Evolutionary conservation across 2,888 invertebrate genomes (phyloP).

Genomic region (Agriotes lineatus): DNA sequence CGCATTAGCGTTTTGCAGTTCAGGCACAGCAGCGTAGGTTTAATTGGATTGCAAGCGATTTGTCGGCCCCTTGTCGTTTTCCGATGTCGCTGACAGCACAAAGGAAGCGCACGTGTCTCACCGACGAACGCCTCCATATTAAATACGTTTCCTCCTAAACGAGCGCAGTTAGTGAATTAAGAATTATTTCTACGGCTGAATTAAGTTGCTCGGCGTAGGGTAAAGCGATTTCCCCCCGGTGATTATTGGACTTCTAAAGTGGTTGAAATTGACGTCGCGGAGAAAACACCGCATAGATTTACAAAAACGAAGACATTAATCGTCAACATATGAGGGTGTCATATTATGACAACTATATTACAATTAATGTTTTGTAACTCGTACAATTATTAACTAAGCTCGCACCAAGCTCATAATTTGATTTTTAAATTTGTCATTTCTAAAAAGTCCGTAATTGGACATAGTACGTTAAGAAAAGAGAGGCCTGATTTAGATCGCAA

Average conservation of each 20-base stretch:
- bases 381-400: no score
- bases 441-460: no score
- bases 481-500: no score
- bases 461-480: no score
- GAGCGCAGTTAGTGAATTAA: constrained; percentile 1
- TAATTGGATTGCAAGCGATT: constrained; percentile 28
- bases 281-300: no score
- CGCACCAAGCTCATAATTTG: no score
- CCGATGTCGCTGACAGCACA: constrained; percentile 21
- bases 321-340: no score
- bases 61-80: constrained; percentile 20
- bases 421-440: no score
- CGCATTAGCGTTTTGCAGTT: constrained; percentile 2
- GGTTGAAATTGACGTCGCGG: no score
- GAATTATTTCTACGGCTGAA: constrained; percentile 12
- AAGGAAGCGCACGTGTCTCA: constrained; percentile 21
- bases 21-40: constrained; percentile 10
- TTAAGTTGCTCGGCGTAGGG: neutral
- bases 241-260: constrained; percentile 5
- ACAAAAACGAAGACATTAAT: no score
- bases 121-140: constrained; percentile 11
- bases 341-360: no score
- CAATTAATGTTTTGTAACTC: no score
- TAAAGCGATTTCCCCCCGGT: neutral
- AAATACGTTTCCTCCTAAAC: constrained; percentile 21